These are phyloP conservation scores for human (Homo sapiens) DNA, from an alignment of 2,113 vertebrate species.

Conservation along the genomic window DNA sequence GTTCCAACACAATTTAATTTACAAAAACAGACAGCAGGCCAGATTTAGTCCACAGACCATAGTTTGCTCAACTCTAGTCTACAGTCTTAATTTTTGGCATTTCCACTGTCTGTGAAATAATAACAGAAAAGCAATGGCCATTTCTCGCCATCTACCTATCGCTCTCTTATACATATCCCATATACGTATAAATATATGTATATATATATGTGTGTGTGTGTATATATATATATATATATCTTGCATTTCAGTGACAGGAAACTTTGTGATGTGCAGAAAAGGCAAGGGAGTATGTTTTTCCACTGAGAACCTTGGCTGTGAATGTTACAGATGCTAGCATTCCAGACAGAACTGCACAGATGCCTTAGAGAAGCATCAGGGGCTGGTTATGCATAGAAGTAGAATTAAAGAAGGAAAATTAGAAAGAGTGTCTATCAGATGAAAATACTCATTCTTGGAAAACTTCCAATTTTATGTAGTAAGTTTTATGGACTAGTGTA, in stretches of 20 bases:
- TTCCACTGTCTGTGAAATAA: background rate
- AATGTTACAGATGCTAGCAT: background rate
- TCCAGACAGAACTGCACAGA: background rate
- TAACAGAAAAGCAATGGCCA: background rate
- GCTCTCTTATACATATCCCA: background rate
- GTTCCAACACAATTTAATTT: conserved; percentile 27
- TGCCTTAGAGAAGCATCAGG: background rate
- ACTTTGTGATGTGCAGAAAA: background rate
- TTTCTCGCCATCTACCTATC: background rate
- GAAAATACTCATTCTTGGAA: conserved; percentile 1
- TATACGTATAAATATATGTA: background rate
- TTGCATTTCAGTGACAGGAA: background rate
- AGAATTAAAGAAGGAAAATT: conserved; percentile 20
- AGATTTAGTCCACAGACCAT: background rate
- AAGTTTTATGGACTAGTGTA: background rate
- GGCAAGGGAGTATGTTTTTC: background rate
- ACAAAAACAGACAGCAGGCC: background rate
- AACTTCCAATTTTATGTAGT: background rate
- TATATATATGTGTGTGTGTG: background rate
- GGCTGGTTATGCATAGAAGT: background rate
- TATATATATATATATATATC: background rate
- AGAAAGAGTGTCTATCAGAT: background rate
- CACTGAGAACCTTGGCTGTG: background rate
- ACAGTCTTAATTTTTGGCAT: background rate
- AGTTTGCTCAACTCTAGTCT: background rate